Evolutionary conservation across 2,113 vertebrate genomes (phyloP).

Genomic region (Hippocampus abdominalis): DNA sequence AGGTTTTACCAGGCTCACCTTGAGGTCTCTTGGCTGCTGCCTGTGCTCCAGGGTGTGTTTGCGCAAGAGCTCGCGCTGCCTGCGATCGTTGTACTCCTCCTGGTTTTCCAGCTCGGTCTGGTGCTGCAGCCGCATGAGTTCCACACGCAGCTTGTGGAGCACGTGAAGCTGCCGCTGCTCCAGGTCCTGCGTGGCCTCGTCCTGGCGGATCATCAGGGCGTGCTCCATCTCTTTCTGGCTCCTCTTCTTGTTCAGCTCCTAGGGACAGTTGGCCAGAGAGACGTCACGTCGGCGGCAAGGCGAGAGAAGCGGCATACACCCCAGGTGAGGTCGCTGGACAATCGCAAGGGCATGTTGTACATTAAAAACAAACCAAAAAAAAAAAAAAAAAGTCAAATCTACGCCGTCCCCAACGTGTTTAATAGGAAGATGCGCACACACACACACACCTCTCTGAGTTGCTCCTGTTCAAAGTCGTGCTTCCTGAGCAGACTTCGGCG

Average conservation of each 20-base stretch:
- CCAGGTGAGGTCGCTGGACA: too few species aligned
- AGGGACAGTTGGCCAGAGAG: neutral
- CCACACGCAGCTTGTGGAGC: conserved; percentile 92
- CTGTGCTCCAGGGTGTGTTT: conserved; percentile 97
- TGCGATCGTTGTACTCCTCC: conserved; percentile 95
- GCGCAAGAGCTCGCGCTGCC: conserved; percentile 91
- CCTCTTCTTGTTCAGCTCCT: conserved; percentile 97
- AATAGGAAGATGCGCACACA: too few species aligned
- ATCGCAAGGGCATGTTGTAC: too few species aligned
- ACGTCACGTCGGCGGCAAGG: too few species aligned
- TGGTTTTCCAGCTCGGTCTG: conserved; percentile 98
- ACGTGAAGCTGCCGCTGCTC: conserved; percentile 93
- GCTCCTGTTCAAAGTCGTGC: conserved; percentile 97
- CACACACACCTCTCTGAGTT: conserved; percentile 87
- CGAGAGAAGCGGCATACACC: neutral
- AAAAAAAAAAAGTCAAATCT: too few species aligned
- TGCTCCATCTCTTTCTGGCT: conserved; percentile 99
- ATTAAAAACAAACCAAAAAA: too few species aligned
- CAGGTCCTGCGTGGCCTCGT: conserved; percentile 94
- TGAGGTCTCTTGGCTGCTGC: conserved; percentile 98
- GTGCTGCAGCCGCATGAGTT: conserved; percentile 96
- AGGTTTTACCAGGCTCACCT: conserved; percentile 59
- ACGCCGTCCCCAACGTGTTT: neutral
- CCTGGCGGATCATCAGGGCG: conserved; percentile 95
- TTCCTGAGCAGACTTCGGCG: conserved; percentile 87